Conservation (phyloP, 2,113 vertebrate genomes). For the Oreotragus oreotragus region DNA sequence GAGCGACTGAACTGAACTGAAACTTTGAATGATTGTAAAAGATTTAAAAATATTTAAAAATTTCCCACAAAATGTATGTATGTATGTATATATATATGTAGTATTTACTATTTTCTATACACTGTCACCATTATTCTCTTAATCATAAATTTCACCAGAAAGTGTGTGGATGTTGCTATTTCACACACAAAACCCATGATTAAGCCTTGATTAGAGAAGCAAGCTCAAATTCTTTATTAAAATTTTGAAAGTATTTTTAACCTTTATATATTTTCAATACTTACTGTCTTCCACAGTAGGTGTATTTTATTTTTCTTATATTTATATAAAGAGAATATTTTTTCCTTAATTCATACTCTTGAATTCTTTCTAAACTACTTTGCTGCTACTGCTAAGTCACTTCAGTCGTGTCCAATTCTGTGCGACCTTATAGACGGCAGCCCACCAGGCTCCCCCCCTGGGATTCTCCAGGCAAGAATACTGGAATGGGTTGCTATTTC, state of each 20-base stretch:
- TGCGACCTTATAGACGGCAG: too few relatives aligned
- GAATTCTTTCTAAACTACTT: not conserved
- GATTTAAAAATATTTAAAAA: not conserved
- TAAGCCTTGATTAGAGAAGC: not conserved
- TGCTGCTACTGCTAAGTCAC: too few relatives aligned
- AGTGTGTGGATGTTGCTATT: not conserved
- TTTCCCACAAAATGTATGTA: not conserved
- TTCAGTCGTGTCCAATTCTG: too few relatives aligned
- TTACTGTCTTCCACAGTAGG: not conserved
- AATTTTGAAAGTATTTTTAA: slow-evolving; percentile 17
- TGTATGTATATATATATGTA: not conserved
- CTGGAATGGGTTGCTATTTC: too few relatives aligned
- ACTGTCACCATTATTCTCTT: not conserved
- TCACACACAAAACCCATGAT: not conserved
- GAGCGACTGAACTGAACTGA: not conserved
- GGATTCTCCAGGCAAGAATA: too few relatives aligned
- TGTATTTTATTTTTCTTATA: not conserved
- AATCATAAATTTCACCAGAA: not conserved
- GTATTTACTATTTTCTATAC: not conserved
- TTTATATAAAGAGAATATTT: not conserved
- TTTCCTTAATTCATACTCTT: not conserved
- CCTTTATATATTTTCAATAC: not conserved
- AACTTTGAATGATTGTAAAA: not conserved
- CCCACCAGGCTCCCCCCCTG: too few relatives aligned
- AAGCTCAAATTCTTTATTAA: not conserved